phyloP scores from a whole-genome alignment of 2,797 vertebrate genomes.

The Platalea minor region DNA sequence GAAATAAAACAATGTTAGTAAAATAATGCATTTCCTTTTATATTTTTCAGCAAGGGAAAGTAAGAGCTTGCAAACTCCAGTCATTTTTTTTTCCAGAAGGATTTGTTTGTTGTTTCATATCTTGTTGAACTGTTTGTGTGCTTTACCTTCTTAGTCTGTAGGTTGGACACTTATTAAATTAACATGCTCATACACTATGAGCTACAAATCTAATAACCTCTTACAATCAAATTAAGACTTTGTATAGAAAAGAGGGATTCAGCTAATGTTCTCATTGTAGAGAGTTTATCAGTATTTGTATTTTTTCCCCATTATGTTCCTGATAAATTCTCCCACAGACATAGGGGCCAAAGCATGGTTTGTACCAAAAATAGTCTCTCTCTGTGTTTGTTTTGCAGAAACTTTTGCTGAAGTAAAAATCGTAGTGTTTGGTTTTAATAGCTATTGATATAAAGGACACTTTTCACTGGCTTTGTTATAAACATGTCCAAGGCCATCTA shows the following conservation, averaged over 20 bases:
- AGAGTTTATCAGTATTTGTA: background rate
- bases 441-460: background rate
- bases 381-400: background rate
- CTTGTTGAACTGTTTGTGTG: background rate
- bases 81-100: background rate
- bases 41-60: background rate
- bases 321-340: background rate
- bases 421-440: background rate
- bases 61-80: background rate
- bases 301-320: background rate
- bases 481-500: background rate
- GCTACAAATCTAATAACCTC: background rate
- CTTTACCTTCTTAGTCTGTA: background rate
- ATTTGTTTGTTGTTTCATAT: background rate
- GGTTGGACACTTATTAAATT: background rate
- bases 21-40: background rate
- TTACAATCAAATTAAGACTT: background rate
- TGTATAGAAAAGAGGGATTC: background rate
- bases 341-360: background rate
- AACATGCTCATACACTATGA: fast-evolving
- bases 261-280: background rate
- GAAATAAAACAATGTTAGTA: background rate
- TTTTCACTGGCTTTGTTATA: background rate
- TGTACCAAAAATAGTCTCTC: background rate
- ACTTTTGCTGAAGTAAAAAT: background rate